Conservation (phyloP, 2,113 vertebrate species). For the Serilophus lunatus region DNA sequence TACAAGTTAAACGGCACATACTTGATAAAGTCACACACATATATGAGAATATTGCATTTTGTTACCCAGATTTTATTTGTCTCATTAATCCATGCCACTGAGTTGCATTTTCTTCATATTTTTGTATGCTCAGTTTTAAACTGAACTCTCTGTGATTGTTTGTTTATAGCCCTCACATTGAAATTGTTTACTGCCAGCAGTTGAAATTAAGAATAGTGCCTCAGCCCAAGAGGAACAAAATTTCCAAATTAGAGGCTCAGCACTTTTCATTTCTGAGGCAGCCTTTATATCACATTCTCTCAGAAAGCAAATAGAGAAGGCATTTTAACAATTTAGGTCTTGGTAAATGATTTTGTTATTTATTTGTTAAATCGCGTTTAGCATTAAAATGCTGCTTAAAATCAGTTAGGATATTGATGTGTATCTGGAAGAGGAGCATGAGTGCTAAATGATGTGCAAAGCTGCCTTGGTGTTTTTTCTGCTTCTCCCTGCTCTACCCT, state of each 20-base stretch:
- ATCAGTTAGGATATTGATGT: not conserved
- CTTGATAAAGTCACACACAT: not conserved
- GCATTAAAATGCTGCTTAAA: not conserved
- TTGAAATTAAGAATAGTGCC: slow-evolving; percentile 46
- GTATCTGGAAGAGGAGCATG: not conserved
- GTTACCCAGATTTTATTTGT: not conserved
- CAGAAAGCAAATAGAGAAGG: not conserved
- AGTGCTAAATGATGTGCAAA: not conserved
- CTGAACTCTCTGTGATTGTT: slow-evolving; percentile 9
- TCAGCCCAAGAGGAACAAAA: slow-evolving; percentile 36
- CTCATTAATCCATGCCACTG: not conserved
- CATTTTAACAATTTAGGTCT: not conserved
- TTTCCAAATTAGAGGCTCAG: slow-evolving; percentile 31
- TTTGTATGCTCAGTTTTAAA: not conserved
- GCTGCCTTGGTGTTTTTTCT: not conserved
- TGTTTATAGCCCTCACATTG: slow-evolving; percentile 20
- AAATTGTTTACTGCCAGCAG: slow-evolving; percentile 49
- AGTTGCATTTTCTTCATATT: not conserved
- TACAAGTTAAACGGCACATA: not conserved
- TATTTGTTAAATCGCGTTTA: not conserved
- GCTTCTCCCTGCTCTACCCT: not conserved
- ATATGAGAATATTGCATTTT: not conserved
- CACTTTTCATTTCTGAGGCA: slow-evolving; percentile 30
- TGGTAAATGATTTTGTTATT: not conserved
- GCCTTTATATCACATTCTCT: not conserved